Conservation (phyloP, 2,888 invertebrate species). For the Epistrophe grossulariae region DNA sequence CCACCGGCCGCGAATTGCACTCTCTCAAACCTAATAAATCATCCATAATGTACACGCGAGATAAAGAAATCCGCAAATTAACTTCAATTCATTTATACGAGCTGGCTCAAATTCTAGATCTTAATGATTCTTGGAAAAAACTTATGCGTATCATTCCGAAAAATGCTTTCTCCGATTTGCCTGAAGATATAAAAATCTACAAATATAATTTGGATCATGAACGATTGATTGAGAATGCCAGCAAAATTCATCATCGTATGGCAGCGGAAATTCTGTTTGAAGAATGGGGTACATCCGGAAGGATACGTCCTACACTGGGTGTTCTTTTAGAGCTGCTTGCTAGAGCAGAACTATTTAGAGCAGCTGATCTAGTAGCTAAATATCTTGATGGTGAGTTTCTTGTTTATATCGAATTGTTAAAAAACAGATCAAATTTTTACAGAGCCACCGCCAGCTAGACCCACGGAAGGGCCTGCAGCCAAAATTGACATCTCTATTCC, state of each 20-base stretch:
- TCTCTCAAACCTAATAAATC: not conserved
- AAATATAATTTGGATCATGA: slow-evolving; percentile 83
- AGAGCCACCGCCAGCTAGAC: slow-evolving; percentile 87
- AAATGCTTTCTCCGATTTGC: slow-evolving; percentile 81
- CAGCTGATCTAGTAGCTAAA: slow-evolving; percentile 91
- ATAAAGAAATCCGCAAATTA: slow-evolving; percentile 89
- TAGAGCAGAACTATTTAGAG: slow-evolving; percentile 88
- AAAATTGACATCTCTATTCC: slow-evolving; percentile 85
- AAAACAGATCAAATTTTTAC: slow-evolving; percentile 75
- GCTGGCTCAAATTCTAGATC: slow-evolving; percentile 88
- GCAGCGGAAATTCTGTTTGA: slow-evolving; percentile 91
- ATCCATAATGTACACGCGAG: slow-evolving; percentile 82
- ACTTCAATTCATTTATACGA: slow-evolving; percentile 86
- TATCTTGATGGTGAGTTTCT: slow-evolving; percentile 85
- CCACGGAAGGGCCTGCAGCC: slow-evolving; percentile 88
- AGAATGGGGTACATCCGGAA: slow-evolving; percentile 95
- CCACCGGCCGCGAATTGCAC: too few species aligned
- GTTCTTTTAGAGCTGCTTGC: slow-evolving; percentile 87
- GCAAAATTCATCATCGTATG: slow-evolving; percentile 84
- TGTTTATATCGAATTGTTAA: not conserved
- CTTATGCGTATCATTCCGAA: slow-evolving; percentile 90
- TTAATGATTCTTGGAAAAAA: slow-evolving; percentile 89
- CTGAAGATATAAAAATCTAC: slow-evolving; percentile 66
- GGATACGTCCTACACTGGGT: slow-evolving; percentile 88
- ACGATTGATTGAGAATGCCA: slow-evolving; percentile 87